A percentile compares a stretch with the other conserved stretches of the same genome.
Evolutionary conservation across 2,113 vertebrate genomes (phyloP).

Genomic region (Gymnarchus niloticus): DNA sequence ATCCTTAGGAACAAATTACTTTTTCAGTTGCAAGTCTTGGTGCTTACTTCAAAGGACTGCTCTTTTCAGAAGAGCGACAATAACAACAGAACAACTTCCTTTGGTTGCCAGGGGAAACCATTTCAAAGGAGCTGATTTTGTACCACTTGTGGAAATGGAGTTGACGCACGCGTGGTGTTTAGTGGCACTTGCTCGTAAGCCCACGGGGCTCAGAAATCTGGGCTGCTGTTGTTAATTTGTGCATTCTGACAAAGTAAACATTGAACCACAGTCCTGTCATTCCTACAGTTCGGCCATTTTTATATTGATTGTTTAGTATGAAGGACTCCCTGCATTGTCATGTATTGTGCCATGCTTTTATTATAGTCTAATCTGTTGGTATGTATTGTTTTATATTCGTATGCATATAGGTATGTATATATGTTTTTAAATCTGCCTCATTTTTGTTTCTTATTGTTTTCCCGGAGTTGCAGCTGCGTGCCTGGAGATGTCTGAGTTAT

Average conservation of each 20-base stretch:
- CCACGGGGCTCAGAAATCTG: background rate
- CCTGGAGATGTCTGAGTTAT: background rate
- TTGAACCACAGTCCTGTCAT: background rate
- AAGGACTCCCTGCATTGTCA: conserved; percentile 9
- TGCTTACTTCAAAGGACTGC: background rate
- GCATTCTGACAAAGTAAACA: conserved; percentile 13
- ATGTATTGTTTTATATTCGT: conserved; percentile 22
- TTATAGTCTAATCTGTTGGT: conserved; percentile 10
- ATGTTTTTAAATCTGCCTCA: conserved; percentile 20
- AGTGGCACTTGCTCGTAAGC: background rate
- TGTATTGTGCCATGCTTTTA: conserved; percentile 20
- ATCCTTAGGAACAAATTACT: background rate
- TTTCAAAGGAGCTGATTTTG: background rate
- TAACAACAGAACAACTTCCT: background rate
- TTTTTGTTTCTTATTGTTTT: background rate
- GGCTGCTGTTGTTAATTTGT: background rate
- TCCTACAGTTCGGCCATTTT: background rate
- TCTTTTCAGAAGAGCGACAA: background rate
- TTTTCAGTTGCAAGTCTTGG: background rate
- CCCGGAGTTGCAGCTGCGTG: background rate
- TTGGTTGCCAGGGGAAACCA: conserved; percentile 1
- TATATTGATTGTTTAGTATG: conserved; percentile 10
- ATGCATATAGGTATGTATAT: conserved; percentile 21
- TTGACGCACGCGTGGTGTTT: background rate
- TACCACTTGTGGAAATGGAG: background rate